Conservation (phyloP, 2,113 vertebrate species). For the Siniperca chuatsi region DNA sequence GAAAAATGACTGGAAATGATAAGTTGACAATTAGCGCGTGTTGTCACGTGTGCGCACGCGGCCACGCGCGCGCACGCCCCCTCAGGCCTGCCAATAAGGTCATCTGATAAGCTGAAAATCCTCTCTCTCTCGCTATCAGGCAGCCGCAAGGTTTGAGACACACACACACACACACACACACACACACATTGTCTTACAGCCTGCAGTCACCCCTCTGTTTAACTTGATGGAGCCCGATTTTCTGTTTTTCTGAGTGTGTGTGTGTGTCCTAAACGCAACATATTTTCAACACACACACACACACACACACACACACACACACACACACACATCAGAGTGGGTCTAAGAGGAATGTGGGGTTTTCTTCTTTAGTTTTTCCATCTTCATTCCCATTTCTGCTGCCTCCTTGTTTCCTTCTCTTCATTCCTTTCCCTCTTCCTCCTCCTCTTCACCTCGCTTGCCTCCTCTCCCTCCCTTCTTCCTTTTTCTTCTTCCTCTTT, state of each 20-base stretch:
- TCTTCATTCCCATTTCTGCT: no score
- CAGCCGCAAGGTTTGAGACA: constrained; percentile 19
- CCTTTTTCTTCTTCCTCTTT: not conserved
- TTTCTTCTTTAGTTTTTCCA: not conserved
- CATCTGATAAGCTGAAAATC: constrained; percentile 79
- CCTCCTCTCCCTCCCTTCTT: not conserved
- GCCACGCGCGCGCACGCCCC: not conserved
- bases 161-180: not conserved
- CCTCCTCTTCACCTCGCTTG: not conserved
- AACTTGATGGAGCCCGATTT: constrained; percentile 9
- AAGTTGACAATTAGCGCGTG: constrained; percentile 14
- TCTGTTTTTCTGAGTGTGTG: not conserved
- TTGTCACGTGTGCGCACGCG: not conserved
- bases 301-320: constrained; percentile 2
- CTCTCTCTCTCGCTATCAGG: constrained; percentile 15
- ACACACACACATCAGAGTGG: not conserved
- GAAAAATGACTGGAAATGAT: constrained; percentile 19
- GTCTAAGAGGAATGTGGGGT: not conserved
- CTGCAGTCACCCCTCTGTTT: constrained; percentile 7
- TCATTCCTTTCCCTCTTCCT: not conserved
- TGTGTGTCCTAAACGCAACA: not conserved
- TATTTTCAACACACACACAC: not conserved
- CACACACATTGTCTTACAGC: not conserved
- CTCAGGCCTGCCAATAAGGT: constrained; percentile 61
- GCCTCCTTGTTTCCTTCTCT: not conserved